phyloP scores from a whole-genome alignment of 1,140 invertebrate species.

The Sycophila sp. region DNA sequence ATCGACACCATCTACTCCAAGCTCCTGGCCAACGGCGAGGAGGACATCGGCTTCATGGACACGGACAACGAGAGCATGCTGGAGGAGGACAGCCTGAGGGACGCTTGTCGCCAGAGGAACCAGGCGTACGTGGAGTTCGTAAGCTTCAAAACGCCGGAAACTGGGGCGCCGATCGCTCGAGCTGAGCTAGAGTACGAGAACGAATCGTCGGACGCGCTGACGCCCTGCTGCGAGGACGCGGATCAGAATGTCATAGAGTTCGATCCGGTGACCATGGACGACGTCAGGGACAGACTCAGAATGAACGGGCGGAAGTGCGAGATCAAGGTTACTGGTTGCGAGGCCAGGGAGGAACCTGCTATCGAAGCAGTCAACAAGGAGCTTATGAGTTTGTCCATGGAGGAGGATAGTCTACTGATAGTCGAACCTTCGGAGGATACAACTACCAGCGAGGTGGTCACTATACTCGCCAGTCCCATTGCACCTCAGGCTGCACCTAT shows the following conservation, averaged over 20 bases:
- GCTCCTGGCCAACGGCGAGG: constrained; percentile 60
- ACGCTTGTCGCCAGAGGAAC: constrained; percentile 68
- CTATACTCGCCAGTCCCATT: constrained; percentile 67
- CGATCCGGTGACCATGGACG: constrained; percentile 58
- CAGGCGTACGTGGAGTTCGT: constrained; percentile 78
- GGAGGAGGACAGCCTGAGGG: constrained; percentile 69
- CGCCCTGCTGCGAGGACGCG: constrained; percentile 41
- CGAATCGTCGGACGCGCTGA: constrained; percentile 50
- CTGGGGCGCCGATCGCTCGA: constrained; percentile 56
- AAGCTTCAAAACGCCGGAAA: constrained; percentile 55
- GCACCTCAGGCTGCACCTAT: constrained; percentile 55
- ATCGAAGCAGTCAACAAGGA: constrained; percentile 48
- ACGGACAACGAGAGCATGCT: constrained; percentile 72
- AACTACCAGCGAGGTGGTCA: constrained; percentile 70
- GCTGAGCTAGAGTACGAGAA: constrained; percentile 55
- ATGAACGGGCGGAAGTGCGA: constrained; percentile 5
- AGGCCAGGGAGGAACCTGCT: not conserved
- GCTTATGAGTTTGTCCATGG: constrained; percentile 60
- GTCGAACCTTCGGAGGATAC: constrained; percentile 65
- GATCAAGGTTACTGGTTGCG: not conserved
- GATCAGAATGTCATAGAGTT: constrained; percentile 58
- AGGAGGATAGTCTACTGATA: constrained; percentile 71
- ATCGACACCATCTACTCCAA: constrained; percentile 53
- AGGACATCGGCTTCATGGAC: constrained; percentile 80
- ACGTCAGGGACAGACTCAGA: constrained; percentile 48